Evolutionary conservation across 1,140 invertebrate genomes (phyloP).

Genomic region (Drosophila guanche): DNA sequence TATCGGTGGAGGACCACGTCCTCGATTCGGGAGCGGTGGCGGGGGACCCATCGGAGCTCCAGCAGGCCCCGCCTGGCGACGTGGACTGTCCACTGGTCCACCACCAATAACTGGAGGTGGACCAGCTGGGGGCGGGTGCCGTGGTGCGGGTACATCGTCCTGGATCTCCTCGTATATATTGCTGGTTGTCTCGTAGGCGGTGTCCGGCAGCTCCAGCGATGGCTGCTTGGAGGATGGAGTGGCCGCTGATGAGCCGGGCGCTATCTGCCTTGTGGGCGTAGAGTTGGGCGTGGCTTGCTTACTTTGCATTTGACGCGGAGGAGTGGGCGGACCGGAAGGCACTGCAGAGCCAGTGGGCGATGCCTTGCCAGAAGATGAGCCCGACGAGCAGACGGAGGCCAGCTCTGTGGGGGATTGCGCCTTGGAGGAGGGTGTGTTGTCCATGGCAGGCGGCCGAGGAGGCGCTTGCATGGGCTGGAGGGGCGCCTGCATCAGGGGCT

Average conservation of each 20-base stretch:
- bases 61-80: conserved; percentile 41
- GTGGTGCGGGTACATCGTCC: conserved; percentile 69
- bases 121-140: conserved; percentile 67
- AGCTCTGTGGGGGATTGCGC: conserved; percentile 71
- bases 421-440: conserved; percentile 78
- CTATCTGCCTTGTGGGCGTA: conserved; percentile 66
- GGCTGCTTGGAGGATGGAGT: conserved; percentile 16
- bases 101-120: conserved; percentile 45
- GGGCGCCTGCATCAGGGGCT: conserved; percentile 84
- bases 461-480: conserved; percentile 84
- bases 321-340: conserved; percentile 65
- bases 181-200: conserved; percentile 62
- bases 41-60: conserved; percentile 82
- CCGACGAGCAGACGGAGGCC: conserved; percentile 55
- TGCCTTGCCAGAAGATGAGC: conserved; percentile 65
- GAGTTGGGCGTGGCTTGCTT: conserved; percentile 68
- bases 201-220: conserved; percentile 23
- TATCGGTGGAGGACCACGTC: conserved; percentile 85
- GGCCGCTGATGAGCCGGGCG: conserved; percentile 11
- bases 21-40: conserved; percentile 87
- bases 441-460: conserved; percentile 73
- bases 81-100: conserved; percentile 35
- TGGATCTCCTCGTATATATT: conserved; percentile 79
- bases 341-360: conserved; percentile 48
- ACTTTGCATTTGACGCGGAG: conserved; percentile 72